Conservation (phyloP, 2,888 invertebrate genomes). For the Trachelus stipa region DNA sequence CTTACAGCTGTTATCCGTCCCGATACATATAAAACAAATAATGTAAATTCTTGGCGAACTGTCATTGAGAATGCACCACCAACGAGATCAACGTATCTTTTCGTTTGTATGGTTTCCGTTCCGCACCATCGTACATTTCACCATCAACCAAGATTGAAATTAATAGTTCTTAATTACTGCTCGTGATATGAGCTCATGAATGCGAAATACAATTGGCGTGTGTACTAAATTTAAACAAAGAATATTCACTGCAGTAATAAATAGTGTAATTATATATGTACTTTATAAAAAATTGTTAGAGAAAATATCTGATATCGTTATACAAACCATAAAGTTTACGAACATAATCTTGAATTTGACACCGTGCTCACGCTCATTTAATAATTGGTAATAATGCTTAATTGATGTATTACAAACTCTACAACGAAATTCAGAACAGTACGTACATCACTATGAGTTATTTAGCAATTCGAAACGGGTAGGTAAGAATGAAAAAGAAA, state of each 20-base stretch:
- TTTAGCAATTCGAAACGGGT: not conserved
- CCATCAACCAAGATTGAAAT: not conserved
- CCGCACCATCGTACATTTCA: not conserved
- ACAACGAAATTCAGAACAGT: not conserved
- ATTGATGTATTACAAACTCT: not conserved
- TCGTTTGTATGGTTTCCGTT: not conserved
- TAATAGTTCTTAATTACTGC: not conserved
- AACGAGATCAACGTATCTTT: not conserved
- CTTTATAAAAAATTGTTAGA: not conserved
- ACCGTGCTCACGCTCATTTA: not conserved
- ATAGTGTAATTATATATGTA: not conserved
- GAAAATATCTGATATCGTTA: not conserved
- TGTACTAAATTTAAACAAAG: not conserved
- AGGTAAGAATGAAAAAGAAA: constrained; percentile 2
- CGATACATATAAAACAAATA: not conserved
- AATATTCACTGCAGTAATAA: not conserved
- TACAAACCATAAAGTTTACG: not conserved
- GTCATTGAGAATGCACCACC: not conserved
- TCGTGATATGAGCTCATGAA: not conserved
- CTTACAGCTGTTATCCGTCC: not conserved
- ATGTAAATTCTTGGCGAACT: too few relatives aligned
- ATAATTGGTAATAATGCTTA: not conserved
- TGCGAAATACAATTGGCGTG: not conserved
- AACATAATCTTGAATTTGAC: not conserved
- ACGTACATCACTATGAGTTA: not conserved